Evolutionary conservation across 2,888 invertebrate genomes (phyloP).

Genomic region (Schizaphis graminum): DNA sequence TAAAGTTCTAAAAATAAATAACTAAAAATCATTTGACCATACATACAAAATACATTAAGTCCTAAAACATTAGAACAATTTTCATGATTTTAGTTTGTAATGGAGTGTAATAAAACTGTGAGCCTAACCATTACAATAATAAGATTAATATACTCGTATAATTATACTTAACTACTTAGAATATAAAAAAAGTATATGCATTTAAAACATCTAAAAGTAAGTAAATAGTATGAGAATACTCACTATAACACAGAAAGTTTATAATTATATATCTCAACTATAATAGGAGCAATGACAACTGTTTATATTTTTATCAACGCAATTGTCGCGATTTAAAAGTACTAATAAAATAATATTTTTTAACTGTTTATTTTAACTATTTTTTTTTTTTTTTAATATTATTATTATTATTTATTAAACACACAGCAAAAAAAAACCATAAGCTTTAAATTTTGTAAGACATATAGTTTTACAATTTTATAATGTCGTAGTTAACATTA

Average conservation of each 20-base stretch:
- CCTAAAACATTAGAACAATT: background rate
- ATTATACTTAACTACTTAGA: background rate
- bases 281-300: background rate
- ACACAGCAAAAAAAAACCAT: too few relatives aligned
- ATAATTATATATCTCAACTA: background rate
- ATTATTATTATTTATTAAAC: too few relatives aligned
- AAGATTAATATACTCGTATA: background rate
- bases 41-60: background rate
- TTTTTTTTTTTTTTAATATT: too few relatives aligned
- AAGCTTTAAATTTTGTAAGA: too few relatives aligned
- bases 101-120: background rate
- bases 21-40: background rate
- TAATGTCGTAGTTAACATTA: too few relatives aligned
- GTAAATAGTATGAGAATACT: background rate
- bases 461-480: too few relatives aligned
- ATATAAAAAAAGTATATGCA: background rate
- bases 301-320: background rate
- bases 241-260: background rate
- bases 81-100: background rate
- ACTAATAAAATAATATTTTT: background rate
- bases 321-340: background rate
- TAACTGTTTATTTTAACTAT: background rate
- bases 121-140: background rate
- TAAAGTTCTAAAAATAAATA: constrained; percentile 8
- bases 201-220: too few relatives aligned